These are phyloP conservation scores for Forbesichthys papilliferus DNA, from an alignment of 2,113 vertebrate genomes.

Conservation along the genomic window DNA sequence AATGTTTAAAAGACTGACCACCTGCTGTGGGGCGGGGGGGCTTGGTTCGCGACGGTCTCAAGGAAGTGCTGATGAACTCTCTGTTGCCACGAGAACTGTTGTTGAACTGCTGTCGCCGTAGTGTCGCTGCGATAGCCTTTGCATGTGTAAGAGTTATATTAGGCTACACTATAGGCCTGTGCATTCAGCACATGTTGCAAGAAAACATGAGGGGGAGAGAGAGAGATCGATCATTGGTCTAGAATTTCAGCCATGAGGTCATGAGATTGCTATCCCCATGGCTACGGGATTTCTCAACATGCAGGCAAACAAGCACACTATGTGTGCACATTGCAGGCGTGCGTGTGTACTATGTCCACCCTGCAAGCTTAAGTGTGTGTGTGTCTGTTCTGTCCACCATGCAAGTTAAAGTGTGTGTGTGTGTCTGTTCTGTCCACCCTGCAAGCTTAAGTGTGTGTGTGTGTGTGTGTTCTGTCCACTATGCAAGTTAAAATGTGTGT, in stretches of 20 bases:
- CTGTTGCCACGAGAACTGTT: constrained; percentile 1
- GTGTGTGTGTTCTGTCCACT: not conserved
- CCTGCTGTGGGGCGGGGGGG: too few relatives aligned
- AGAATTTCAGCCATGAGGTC: constrained; percentile 39
- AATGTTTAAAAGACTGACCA: constrained; percentile 3
- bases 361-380: not conserved
- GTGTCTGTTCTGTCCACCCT: constrained; percentile 7
- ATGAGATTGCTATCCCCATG: constrained; percentile 42
- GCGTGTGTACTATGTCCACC: not conserved
- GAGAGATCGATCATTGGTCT: constrained; percentile 1
- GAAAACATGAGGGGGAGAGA: constrained; percentile 3
- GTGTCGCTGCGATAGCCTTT: constrained; percentile 6
- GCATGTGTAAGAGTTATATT: not conserved
- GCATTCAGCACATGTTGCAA: not conserved
- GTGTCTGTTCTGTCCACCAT: constrained; percentile 13
- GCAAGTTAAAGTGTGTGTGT: constrained; percentile 10
- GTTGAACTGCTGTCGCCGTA: constrained; percentile 16
- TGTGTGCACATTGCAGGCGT: not conserved
- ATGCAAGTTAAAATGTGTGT: constrained; percentile 1
- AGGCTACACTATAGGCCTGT: not conserved
- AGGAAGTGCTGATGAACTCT: constrained; percentile 26
- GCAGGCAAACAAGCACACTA: constrained; percentile 31
- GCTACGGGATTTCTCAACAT: constrained; percentile 26
- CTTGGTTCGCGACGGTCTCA: constrained; percentile 12
- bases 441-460: constrained; percentile 9